Conservation (phyloP, 1,140 invertebrate species). For the Atta colombica region DNA sequence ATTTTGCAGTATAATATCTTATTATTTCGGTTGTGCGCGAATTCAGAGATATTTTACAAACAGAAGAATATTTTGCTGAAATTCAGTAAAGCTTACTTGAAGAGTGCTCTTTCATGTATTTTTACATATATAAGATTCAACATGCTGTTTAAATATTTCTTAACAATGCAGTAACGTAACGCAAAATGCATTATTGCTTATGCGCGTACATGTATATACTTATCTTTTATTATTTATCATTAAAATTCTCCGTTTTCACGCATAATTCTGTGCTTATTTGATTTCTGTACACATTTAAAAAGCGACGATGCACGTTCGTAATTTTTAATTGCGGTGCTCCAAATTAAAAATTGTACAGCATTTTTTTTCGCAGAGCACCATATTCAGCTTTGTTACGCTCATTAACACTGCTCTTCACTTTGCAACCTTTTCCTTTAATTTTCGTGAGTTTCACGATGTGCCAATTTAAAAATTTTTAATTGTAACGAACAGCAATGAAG, state of each 20-base stretch:
- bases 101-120: not conserved
- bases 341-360: constrained; percentile 42
- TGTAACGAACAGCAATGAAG: constrained; percentile 3
- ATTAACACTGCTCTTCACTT: constrained; percentile 21
- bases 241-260: constrained; percentile 1
- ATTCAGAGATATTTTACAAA: not conserved
- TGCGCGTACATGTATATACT: not conserved
- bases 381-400: constrained; percentile 29
- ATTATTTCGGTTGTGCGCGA: not conserved
- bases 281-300: no score
- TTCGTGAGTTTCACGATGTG: not conserved
- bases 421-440: constrained; percentile 14
- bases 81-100: not conserved
- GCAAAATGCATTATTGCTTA: not conserved
- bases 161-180: not conserved
- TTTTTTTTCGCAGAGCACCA: not conserved
- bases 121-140: not conserved
- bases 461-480: constrained; percentile 55
- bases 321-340: constrained; percentile 50
- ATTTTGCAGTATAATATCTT: not conserved
- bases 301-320: not conserved
- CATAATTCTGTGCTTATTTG: constrained; percentile 7
- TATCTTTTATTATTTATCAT: constrained; percentile 13
- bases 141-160: not conserved
- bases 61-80: not conserved